These are phyloP conservation scores for Dexiosoma caninum DNA, from an alignment of 2,888 invertebrate genomes.

Conservation along the genomic window DNA sequence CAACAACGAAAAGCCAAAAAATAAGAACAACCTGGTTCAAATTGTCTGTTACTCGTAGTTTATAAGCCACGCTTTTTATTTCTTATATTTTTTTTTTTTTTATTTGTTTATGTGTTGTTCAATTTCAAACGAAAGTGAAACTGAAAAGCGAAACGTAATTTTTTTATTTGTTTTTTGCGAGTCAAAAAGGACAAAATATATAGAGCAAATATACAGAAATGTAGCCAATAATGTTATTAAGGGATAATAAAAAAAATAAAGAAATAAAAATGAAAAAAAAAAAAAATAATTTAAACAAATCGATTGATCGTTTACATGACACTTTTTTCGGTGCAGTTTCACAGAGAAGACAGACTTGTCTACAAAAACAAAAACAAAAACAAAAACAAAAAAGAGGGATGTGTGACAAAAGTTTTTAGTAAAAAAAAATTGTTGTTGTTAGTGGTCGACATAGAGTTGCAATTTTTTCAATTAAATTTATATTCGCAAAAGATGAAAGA, in stretches of 20 bases:
- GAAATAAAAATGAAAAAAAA: neutral
- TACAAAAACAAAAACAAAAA: no score
- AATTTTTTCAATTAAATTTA: neutral
- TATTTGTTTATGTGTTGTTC: no score
- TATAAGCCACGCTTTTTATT: constrained; percentile 39
- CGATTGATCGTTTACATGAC: constrained; percentile 64
- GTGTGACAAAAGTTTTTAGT: neutral
- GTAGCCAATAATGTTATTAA: constrained; percentile 39
- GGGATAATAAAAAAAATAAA: neutral
- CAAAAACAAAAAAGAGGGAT: no score
- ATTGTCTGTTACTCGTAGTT: constrained; percentile 48
- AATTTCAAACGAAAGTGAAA: constrained; percentile 60
- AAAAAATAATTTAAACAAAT: no score
- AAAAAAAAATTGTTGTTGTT: neutral
- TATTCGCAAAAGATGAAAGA: no score
- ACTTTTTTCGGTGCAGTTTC: constrained; percentile 45
- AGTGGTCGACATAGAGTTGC: neutral
- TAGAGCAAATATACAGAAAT: constrained; percentile 52
- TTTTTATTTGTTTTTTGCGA: neutral
- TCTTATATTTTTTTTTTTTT: neutral
- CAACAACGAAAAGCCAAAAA: neutral
- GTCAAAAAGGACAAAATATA: constrained; percentile 48
- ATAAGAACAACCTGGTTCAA: constrained; percentile 37
- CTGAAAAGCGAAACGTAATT: constrained; percentile 43
- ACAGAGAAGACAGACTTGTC: neutral